A percentile compares a stretch with the other conserved stretches of the same genome.
Evolutionary conservation across 92 coral and sea anemone genomes (phyloP).

Genomic region (Palythoa grandis): DNA sequence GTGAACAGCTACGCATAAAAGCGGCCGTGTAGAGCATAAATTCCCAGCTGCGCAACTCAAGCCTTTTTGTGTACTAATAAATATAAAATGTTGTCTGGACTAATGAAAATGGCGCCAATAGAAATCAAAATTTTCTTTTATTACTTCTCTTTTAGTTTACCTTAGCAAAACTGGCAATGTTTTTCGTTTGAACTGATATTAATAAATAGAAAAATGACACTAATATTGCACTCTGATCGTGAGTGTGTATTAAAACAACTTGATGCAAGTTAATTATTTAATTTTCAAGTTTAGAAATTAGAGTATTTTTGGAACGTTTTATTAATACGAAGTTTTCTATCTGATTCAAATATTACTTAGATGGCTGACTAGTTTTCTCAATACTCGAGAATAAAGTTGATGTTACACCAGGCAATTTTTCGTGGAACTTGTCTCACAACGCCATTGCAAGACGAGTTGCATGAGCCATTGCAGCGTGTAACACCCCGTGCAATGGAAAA

Average conservation of each 20-base stretch:
- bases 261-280: too few species aligned
- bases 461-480: too few species aligned
- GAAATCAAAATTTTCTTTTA: neutral
- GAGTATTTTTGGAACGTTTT: too few species aligned
- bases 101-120: slow-evolving; percentile 17
- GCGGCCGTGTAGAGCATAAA: neutral
- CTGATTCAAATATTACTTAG: too few species aligned
- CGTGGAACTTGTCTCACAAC: too few species aligned
- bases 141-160: neutral
- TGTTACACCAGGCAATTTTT: too few species aligned
- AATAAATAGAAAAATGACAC: neutral
- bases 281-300: too few species aligned
- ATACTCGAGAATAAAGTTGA: too few species aligned
- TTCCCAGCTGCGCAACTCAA: slow-evolving; percentile 10
- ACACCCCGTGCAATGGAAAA: too few species aligned
- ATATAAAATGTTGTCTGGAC: neutral
- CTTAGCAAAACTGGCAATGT: neutral
- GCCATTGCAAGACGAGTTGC: too few species aligned
- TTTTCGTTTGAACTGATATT: neutral
- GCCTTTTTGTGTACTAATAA: neutral
- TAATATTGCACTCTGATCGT: neutral
- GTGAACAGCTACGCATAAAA: neutral
- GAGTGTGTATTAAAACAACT: neutral
- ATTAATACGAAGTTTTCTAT: too few species aligned
- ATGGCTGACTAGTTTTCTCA: too few species aligned